A percentile compares a stretch with the other conserved stretches of the same genome.
phyloP scores from a whole-genome alignment of 2,888 invertebrate species.

The Lasioglossum oenotherae region DNA sequence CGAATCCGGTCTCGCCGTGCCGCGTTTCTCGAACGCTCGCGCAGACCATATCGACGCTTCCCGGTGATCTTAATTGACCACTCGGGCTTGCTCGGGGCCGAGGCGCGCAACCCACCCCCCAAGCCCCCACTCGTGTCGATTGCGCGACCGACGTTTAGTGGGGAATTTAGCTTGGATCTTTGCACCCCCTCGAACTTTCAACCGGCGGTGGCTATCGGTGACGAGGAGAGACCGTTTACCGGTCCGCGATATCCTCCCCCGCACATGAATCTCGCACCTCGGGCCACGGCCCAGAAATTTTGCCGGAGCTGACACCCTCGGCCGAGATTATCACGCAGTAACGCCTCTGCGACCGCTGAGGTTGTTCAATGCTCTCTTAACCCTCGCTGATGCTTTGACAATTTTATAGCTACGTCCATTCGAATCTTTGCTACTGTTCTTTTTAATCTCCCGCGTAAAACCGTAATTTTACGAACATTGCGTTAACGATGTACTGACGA shows the following conservation, averaged over 20 bases:
- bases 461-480: background rate
- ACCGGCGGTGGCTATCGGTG: constrained; percentile 28
- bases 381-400: background rate
- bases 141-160: constrained; percentile 52
- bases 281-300: background rate
- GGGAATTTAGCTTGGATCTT: constrained; percentile 50
- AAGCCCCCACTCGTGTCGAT: constrained; percentile 54
- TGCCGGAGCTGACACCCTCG: background rate
- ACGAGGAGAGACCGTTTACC: constrained; percentile 32
- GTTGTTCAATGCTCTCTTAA: too few species aligned
- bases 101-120: constrained; percentile 12
- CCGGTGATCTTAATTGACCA: constrained; percentile 72
- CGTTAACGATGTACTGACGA: background rate
- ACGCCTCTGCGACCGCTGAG: background rate
- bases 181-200: constrained; percentile 32
- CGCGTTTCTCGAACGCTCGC: constrained; percentile 61
- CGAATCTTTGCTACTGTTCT: background rate
- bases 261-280: background rate
- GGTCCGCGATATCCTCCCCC: constrained; percentile 4
- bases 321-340: background rate
- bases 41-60: constrained; percentile 68
- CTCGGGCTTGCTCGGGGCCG: constrained; percentile 66
- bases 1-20: constrained; percentile 53
- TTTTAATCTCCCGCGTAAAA: background rate
- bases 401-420: background rate